Evolutionary conservation across 2,113 vertebrate species (phyloP).

Genomic region (Rhizomys pruinosus): DNA sequence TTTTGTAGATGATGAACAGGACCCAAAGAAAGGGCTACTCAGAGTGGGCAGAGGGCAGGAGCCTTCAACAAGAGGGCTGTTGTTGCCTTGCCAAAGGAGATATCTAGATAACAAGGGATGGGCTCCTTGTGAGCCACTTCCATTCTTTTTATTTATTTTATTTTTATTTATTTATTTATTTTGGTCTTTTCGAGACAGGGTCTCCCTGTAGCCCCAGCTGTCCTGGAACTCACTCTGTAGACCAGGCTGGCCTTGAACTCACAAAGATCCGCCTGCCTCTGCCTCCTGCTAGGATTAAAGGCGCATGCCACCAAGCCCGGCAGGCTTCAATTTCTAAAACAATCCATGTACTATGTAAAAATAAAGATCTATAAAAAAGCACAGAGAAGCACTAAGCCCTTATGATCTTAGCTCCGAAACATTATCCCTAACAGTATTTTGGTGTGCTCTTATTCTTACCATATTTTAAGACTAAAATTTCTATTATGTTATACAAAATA

Average conservation of each 20-base stretch:
- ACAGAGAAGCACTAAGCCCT: slow-evolving; percentile 3
- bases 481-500: neutral
- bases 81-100: slow-evolving; percentile 58
- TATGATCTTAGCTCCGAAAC: neutral
- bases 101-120: neutral
- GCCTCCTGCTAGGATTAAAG: too few species aligned
- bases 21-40: slow-evolving; percentile 54
- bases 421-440: neutral
- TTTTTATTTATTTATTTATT: too few species aligned
- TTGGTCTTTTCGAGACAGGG: too few species aligned
- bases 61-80: slow-evolving; percentile 58
- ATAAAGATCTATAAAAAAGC: neutral
- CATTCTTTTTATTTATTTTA: too few species aligned
- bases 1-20: slow-evolving; percentile 21
- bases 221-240: too few species aligned
- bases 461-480: slow-evolving; percentile 43
- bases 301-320: too few species aligned
- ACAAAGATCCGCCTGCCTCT: too few species aligned
- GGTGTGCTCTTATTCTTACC: neutral
- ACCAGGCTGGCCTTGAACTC: too few species aligned
- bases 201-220: too few species aligned
- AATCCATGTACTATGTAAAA: neutral
- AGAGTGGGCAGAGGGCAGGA: slow-evolving; percentile 27
- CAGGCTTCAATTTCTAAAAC: slow-evolving; percentile 6
- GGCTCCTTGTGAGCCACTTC: neutral